Evolutionary conservation across 2,113 vertebrate genomes (phyloP).

Genomic region (Pelodiscus sinensis): DNA sequence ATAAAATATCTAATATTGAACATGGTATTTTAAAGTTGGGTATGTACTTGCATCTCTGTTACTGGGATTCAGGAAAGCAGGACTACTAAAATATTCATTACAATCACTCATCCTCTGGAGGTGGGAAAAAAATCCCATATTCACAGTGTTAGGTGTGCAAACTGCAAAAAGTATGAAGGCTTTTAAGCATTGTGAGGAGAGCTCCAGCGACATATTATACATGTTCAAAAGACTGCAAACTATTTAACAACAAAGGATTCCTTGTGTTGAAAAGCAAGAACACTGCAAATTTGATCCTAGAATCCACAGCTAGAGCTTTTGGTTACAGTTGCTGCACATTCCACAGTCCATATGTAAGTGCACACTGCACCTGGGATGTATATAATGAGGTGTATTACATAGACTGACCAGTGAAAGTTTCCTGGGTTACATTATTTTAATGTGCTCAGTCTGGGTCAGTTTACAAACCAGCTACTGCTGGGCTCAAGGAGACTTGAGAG

Average conservation of each 20-base stretch:
- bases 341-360: background rate
- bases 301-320: background rate
- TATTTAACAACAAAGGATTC: background rate
- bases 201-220: background rate
- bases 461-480: background rate
- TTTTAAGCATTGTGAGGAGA: background rate
- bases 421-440: background rate
- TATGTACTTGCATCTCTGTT: background rate
- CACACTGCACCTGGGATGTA: background rate
- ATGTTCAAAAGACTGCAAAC: background rate
- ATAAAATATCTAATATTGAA: background rate
- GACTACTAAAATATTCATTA: background rate
- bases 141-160: background rate
- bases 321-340: accelerated
- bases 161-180: background rate
- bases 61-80: background rate
- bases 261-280: background rate
- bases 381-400: accelerated
- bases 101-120: background rate
- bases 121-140: accelerated
- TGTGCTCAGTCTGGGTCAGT: background rate
- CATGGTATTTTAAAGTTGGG: background rate
- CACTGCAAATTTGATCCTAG: background rate
- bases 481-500: background rate
- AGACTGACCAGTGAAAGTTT: background rate